These are phyloP conservation scores for Tachuris rubrigastra DNA, from an alignment of 2,113 vertebrate genomes.

Conservation along the genomic window DNA sequence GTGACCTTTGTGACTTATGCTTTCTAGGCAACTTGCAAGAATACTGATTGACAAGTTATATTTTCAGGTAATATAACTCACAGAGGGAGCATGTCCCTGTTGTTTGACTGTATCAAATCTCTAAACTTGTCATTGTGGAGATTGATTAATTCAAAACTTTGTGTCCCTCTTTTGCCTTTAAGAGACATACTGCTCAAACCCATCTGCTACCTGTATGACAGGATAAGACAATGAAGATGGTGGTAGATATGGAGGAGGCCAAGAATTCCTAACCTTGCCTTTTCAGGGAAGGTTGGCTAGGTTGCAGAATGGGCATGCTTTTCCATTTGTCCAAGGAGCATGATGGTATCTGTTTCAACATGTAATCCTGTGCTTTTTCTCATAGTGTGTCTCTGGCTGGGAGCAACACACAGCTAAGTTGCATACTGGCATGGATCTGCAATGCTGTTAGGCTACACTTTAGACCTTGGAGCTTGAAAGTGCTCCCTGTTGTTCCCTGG, in stretches of 20 bases:
- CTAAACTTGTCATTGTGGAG: background rate
- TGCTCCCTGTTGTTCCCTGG: background rate
- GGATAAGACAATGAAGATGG: background rate
- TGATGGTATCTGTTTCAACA: background rate
- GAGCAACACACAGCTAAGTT: background rate
- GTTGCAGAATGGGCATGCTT: background rate
- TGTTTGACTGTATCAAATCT: background rate
- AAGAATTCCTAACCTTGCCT: background rate
- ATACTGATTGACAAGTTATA: background rate
- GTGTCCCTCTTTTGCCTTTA: background rate
- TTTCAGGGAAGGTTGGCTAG: background rate
- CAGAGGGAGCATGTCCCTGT: background rate
- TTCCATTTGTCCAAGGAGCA: background rate
- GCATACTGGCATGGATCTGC: background rate
- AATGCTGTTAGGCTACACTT: background rate
- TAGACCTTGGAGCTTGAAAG: background rate
- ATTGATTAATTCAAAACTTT: background rate
- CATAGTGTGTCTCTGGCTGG: background rate
- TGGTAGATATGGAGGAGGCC: background rate
- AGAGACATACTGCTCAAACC: background rate
- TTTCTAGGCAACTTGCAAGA: background rate
- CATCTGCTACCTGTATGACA: background rate
- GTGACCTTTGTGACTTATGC: background rate
- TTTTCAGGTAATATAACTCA: background rate
- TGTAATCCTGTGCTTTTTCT: background rate